Percentiles rank a stretch among this genome's conserved stretches.
phyloP scores from a whole-genome alignment of 2,797 vertebrate species.

The Syndactyla subalaris region DNA sequence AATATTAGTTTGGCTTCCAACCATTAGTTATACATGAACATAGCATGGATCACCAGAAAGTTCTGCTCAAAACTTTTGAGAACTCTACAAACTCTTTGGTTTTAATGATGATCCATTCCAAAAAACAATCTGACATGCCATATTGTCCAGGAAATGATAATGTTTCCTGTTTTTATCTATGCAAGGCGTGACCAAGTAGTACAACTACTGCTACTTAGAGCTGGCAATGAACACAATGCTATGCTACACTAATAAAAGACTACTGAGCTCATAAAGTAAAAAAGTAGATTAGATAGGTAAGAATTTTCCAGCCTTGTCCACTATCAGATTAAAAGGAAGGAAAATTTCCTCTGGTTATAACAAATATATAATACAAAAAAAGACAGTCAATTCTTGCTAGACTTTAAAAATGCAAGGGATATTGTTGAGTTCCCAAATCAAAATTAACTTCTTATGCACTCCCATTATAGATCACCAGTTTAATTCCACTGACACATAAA shows the following conservation, averaged over 20 bases:
- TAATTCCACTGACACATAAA: background rate
- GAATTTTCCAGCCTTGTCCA: background rate
- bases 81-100: background rate
- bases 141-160: background rate
- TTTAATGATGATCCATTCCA: background rate
- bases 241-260: background rate
- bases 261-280: background rate
- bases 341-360: background rate
- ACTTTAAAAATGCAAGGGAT: background rate
- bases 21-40: background rate
- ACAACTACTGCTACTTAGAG: background rate
- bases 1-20: background rate
- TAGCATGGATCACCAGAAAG: background rate
- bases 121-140: background rate
- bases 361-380: background rate
- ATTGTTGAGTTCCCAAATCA: background rate
- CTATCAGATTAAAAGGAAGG: background rate
- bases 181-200: background rate
- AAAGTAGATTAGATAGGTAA: background rate
- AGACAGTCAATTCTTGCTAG: background rate
- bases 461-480: accelerated
- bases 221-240: background rate
- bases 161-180: background rate
- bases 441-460: background rate
- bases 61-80: background rate